phyloP scores from a whole-genome alignment of 1,140 invertebrate species.

The Drosophila willistoni region DNA sequence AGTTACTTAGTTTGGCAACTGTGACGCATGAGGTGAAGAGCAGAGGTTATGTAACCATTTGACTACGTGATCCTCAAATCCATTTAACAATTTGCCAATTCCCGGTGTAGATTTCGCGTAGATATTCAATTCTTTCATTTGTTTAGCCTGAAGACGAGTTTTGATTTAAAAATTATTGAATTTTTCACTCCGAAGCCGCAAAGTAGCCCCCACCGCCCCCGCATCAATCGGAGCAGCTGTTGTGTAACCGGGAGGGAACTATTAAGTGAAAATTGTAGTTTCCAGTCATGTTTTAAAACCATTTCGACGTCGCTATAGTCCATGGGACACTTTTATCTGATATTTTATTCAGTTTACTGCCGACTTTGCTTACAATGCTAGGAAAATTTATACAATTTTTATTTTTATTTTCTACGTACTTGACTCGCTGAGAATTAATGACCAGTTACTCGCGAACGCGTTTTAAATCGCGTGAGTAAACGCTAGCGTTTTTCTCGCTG shows the following conservation, averaged over 20 bases:
- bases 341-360: not conserved
- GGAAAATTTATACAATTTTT: constrained; percentile 24
- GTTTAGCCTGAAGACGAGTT: not conserved
- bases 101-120: not conserved
- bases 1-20: not conserved
- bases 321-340: no score
- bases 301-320: not conserved
- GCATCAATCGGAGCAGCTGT: constrained; percentile 32
- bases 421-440: constrained; percentile 43
- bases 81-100: not conserved
- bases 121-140: not conserved
- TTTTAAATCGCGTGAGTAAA: no score
- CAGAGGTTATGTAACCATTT: constrained; percentile 38
- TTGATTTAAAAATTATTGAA: not conserved
- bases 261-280: not conserved
- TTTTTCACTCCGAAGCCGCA: not conserved
- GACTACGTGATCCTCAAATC: constrained; percentile 5
- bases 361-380: not conserved
- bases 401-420: constrained; percentile 32
- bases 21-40: constrained; percentile 15
- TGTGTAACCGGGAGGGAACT: constrained; percentile 58
- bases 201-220: not conserved
- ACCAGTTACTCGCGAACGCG: no score
- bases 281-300: not conserved
- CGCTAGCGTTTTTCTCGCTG: no score